These are phyloP conservation scores for Lutjanus erythropterus DNA, from an alignment of 2,113 vertebrate genomes.

Conservation along the genomic window DNA sequence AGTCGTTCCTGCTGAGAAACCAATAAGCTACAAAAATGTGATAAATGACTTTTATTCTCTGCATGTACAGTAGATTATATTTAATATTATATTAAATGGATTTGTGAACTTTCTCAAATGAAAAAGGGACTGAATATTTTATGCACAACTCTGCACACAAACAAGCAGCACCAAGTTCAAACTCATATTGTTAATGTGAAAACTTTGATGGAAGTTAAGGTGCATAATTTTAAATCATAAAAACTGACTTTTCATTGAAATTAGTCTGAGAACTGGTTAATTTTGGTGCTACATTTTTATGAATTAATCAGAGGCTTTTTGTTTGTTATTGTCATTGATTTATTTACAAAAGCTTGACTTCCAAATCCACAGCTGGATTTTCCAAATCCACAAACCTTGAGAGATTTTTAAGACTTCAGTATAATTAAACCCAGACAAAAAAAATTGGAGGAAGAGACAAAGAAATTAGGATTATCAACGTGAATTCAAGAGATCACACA, in stretches of 20 bases:
- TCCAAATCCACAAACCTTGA: neutral
- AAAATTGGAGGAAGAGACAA: neutral
- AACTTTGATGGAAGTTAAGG: neutral
- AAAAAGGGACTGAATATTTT: neutral
- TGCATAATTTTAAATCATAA: neutral
- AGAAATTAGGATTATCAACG: neutral
- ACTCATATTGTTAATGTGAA: neutral
- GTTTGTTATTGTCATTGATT: neutral
- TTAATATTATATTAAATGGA: neutral
- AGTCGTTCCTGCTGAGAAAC: constrained; percentile 16
- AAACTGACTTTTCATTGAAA: neutral
- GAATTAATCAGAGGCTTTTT: neutral
- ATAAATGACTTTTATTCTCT: neutral
- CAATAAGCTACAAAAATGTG: neutral
- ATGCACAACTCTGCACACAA: neutral
- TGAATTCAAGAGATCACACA: neutral
- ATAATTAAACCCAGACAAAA: neutral
- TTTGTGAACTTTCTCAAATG: constrained; percentile 2
- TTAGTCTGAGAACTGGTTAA: neutral
- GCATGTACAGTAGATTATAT: neutral
- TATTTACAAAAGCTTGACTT: neutral
- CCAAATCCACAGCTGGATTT: neutral
- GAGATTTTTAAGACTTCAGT: neutral
- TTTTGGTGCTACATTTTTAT: neutral
- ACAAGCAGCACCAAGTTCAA: neutral